Evolutionary conservation across 2,888 invertebrate genomes (phyloP), one percentile per base, ranked within the genome.

Genomic region (Coelopa pilipes): DNA sequence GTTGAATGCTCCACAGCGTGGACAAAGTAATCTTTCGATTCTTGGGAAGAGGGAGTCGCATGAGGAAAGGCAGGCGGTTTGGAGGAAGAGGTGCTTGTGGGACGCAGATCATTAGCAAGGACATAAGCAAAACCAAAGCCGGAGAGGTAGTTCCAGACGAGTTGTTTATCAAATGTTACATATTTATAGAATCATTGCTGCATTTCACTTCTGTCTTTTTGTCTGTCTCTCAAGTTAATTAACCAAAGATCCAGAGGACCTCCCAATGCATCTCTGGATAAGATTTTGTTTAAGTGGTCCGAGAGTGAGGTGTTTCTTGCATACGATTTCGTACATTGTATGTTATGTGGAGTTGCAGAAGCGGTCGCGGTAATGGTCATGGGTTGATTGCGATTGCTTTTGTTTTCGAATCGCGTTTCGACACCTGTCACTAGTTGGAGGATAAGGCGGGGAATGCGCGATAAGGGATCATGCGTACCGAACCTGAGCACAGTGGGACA

Each of bases 381-480:
- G 34, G 34, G 2, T 13, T 53, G 55, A 53, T 67, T 45, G 45
- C 50, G 34, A 24, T 67, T 11, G 55, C 34, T 67, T 15, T 34
- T 17, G 24, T 66, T 50, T 66, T 12, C 55, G 34, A 11, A 53
- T 53, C 34, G 15, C 24, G 9, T 67, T 67, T 45, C 15, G 45
- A 34, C 67, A 67, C 55, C 55, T 55, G 67, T 50, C 67, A 34
- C 15, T 34, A 53, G 34, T 55, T 67, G 12, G 4, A 9, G n/a
- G 55, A 67, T 53, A 34, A 67, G 10, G 12, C 45, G 13, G 13
- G 19, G 53, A 53, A 67, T 49, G 24, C 55, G 67, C 53, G 67
- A 53, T 67, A 55, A 67, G 50, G 21, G 17, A 55, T 53, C 67
- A 67, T n/a, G 24, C 24, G 62, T 34, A 62, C n/a, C 34, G 13